Base-by-base conservation (phyloP, 1,140 invertebrate genomes). In the Notospermus geniculatus region DNA sequence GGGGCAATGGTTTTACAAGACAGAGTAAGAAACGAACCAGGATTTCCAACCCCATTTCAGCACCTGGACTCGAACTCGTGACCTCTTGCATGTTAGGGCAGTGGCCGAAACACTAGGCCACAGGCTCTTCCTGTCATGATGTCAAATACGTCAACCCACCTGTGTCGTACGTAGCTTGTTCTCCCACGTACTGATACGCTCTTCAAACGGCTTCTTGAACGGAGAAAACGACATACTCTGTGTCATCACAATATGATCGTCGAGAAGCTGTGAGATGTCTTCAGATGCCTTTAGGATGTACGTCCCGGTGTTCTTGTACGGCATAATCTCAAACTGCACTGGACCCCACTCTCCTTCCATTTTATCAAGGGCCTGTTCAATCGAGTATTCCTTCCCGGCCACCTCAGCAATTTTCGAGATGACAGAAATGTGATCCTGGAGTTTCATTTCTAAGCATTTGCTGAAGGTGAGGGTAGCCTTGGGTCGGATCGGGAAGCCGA, bases 171-270 rank as follows among this genome's bases (percentile, higher is more conserved):
- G 83, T 29, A 91, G 74, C 67, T 87, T 88, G 30, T 82, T 80
- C 60, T 89, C 88, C 89, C 89, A 91, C 19, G 86, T 84, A 61
- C 83, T 83, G 60, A 91, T 88, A 45, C 85, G 79, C n/a, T 88
- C 83, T 68, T 89, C 88, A 70, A 91, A 90, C 0, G 87, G 86
- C 25, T 86, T 88, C 77, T 89, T 90, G 75, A 87, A 89, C 0
- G 88, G 88, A 67, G 87, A 89, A 78, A 90, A 90, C 1, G 86
- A 86, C 59, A 91, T 83, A 71, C 89, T 87, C 71, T 91, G 89
- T 1, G 87, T 89, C 63, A 84, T 77, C 1, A 89, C 78, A 25
- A 90, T 85, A 70, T 91, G 88, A 68, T 91, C 89, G 62, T 91
- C 89, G 17, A 91, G 71, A 59, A 89, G 76, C 72, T 89, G 87